These are phyloP conservation scores for Drosophila takahashii DNA, from an alignment of 1,140 invertebrate species.

Conservation along the genomic window DNA sequence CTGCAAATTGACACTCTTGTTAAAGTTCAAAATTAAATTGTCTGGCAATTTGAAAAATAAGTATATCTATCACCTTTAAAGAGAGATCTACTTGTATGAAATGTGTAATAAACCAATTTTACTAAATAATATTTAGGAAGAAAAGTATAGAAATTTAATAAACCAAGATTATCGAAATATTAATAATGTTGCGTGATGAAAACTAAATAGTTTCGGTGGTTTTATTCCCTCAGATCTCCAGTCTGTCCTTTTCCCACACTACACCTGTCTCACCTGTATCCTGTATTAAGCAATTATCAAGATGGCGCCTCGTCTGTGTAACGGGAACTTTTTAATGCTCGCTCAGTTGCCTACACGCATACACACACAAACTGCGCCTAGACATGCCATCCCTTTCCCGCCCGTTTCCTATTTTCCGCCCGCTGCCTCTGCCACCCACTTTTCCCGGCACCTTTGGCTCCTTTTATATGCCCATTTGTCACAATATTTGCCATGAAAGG, in stretches of 20 bases:
- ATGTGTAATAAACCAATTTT: too few relatives aligned
- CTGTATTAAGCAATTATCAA: conserved; percentile 60
- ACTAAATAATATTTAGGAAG: too few relatives aligned
- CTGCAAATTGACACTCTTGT: too few relatives aligned
- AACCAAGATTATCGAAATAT: background rate
- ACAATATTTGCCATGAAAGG: conserved; percentile 76
- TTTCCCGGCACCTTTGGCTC: conserved; percentile 32
- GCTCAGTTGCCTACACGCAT: conserved; percentile 5
- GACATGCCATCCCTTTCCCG: conserved; percentile 13
- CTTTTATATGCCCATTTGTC: conserved; percentile 75
- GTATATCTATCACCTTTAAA: too few relatives aligned
- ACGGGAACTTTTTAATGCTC: conserved; percentile 43
- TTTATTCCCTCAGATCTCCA: background rate
- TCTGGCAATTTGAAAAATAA: too few relatives aligned
- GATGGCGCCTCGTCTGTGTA: conserved; percentile 51
- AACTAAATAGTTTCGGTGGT: background rate
- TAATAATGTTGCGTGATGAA: background rate
- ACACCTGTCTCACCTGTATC: conserved; percentile 8
- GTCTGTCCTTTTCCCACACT: background rate
- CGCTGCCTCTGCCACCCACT: background rate
- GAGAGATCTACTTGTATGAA: too few relatives aligned
- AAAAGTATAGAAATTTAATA: background rate
- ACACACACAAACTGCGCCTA: conserved; percentile 30
- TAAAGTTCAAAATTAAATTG: too few relatives aligned
- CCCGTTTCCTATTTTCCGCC: background rate